Evolutionary conservation across 2,888 invertebrate genomes (phyloP), one percentile per base, ranked within the genome.

Genomic region (Lycia hirtaria): DNA sequence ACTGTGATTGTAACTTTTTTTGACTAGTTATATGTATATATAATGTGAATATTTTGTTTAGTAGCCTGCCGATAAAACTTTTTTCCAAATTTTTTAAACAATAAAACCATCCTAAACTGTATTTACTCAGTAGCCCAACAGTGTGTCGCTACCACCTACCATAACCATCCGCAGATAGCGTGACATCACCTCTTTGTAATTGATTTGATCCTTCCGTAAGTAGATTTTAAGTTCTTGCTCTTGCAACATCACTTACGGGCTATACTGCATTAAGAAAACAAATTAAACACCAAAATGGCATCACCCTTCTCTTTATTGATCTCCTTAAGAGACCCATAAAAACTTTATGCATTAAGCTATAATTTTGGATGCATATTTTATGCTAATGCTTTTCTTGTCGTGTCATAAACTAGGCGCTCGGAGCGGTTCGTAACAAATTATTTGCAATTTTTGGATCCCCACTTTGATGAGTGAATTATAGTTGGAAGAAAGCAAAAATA

Each of bases 171-270:
- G 63, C 58, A 19, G 32, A 45, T 75, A 49, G 72, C 78, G 75
- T 78, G 75, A 73, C 76, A 54, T 52, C 56, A 47, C 43, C 48
- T 52, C 62, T 69, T 64, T 69, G 44, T 22, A 26, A 4, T 43
- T 62, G 63, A 56, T 67, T 69, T 71, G 48, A 54, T 26, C 45
- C 48, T 69, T 76, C 73, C 55, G 64, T 70, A 75, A 72, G 69
- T 68, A 63, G 33, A 47, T 24, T 14, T 33, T 66, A 63, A 65
- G 65, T 61, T 59, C 57, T 54, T 54, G 56, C 62, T 47, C 5
- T 65, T 69, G 45, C 66, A 71, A 74, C 71, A 71, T 66, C 61
- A 73, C 60, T 68, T 58, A 56, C 38, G 44, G 12, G 58, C 53
- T 48, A 51, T 64, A 57, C 51, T 19, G 58, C 60, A 60, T 55